A percentile compares a stretch with the other conserved stretches of the same genome.
Conservation (phyloP, 2,888 invertebrate genomes). For the Hedya salicella region DNA sequence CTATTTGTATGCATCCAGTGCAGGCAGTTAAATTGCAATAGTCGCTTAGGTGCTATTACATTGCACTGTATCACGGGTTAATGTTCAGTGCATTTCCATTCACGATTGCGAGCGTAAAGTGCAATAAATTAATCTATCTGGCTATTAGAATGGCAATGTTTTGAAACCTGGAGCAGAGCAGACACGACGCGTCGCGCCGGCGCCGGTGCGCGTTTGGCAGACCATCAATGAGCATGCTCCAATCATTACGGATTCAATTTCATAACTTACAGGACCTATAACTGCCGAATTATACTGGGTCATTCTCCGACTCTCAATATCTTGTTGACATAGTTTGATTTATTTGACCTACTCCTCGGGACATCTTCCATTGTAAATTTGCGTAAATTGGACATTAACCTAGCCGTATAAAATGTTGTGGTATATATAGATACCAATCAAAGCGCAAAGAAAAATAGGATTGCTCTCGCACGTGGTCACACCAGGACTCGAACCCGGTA, state of each 20-base stretch:
- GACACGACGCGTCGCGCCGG: conserved; percentile 33
- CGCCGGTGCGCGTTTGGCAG: conserved; percentile 39
- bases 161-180: conserved; percentile 32
- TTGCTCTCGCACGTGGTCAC: too few relatives aligned
- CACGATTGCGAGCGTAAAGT: conserved; percentile 22
- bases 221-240: conserved; percentile 15
- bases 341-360: background rate
- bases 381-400: background rate
- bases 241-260: conserved; percentile 24
- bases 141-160: conserved; percentile 33
- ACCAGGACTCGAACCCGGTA: too few relatives aligned
- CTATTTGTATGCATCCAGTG: background rate
- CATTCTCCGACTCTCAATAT: too few relatives aligned
- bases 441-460: too few relatives aligned
- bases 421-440: too few relatives aligned
- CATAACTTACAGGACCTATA: conserved; percentile 20
- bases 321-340: background rate
- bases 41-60: background rate
- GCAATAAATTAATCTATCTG: conserved; percentile 27
- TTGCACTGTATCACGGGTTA: conserved; percentile 7
- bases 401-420: background rate
- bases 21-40: background rate
- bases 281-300: background rate
- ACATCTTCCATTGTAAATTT: too few relatives aligned
- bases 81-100: conserved; percentile 28